Conservation (phyloP, 2,797 vertebrate species). For the Artibeus lituratus region DNA sequence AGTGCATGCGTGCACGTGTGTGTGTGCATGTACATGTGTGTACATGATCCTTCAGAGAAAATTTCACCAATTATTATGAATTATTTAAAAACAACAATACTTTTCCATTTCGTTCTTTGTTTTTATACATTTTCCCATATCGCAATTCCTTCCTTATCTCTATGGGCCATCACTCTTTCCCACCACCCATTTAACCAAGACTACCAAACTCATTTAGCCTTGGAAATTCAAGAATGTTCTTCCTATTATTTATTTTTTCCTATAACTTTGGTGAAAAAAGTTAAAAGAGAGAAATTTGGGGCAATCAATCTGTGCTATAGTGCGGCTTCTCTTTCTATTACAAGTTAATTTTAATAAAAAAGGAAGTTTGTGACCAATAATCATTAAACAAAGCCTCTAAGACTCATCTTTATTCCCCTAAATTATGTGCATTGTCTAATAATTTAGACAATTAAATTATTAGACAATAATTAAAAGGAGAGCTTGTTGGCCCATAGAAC, state of each 20-base stretch:
- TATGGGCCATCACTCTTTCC: neutral
- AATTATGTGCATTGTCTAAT: neutral
- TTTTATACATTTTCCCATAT: neutral
- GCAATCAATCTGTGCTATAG: neutral
- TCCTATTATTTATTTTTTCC: neutral
- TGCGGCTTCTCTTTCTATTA: neutral
- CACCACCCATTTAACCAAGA: neutral
- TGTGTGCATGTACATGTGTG: neutral
- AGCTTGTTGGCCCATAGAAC: neutral
- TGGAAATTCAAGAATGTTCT: neutral
- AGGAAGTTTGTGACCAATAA: neutral
- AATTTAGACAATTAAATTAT: no score
- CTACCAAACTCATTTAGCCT: neutral
- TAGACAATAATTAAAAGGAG: conserved; percentile 40
- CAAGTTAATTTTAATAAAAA: conserved; percentile 37
- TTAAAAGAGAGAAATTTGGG: neutral
- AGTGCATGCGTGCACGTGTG: neutral
- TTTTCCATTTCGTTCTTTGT: neutral
- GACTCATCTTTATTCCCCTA: neutral
- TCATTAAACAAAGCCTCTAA: neutral
- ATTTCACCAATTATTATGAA: neutral
- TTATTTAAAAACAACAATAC: neutral
- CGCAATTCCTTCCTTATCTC: neutral
- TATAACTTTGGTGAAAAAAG: neutral
- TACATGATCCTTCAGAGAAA: neutral